Base-by-base conservation (phyloP, 2,113 vertebrate species). In the Ochotona princeps region DNA sequence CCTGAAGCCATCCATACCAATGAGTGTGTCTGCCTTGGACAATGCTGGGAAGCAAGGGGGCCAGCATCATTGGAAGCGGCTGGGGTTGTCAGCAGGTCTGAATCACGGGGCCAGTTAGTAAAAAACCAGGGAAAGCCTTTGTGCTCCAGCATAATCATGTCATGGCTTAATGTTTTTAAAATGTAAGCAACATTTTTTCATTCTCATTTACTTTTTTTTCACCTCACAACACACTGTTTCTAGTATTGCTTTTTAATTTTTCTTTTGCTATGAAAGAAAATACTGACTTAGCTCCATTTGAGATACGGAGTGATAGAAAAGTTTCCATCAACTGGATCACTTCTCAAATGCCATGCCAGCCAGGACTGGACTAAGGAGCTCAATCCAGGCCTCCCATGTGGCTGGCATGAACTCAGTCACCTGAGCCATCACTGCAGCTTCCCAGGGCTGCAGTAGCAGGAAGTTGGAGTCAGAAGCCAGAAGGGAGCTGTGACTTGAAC, bases 31-130 rank as follows among this genome's bases (percentile, higher is more conserved):
- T 98, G 98, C 97, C 38, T 96, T 81, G 97, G 97, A 79, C 97
- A 54, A 97, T 96, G 73, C n/a, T 89, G 97, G 97, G 97, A 97
- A 96, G 94, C 98, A 98, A 96, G 93, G 97, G 97, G 97, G 96
- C 97, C 98, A 88, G 97, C 95, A 98, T 98, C 98, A 98, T 97
- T 98, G 98, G 98, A 98, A 98, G 98, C 15, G 95, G 98, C 98
- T 98, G 97, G 97, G 98, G 97, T 96, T 98, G 98, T 98, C 98
- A 99, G 98, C 98, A 98, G 98, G 98, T 99, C 98, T 99, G 98
- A 98, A 98, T 98, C 98, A 98, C 97, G 97, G 97, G 97, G 97
- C 97, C 95, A 98, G 98, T 98, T 97, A 96, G 97, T 90, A 98
- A 98, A 98, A 97, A 98, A 97, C 97, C 97, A 98, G 95, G 95